Conservation (phyloP, 1,140 invertebrate species). For the Pygmarrhopalites habei region DNA sequence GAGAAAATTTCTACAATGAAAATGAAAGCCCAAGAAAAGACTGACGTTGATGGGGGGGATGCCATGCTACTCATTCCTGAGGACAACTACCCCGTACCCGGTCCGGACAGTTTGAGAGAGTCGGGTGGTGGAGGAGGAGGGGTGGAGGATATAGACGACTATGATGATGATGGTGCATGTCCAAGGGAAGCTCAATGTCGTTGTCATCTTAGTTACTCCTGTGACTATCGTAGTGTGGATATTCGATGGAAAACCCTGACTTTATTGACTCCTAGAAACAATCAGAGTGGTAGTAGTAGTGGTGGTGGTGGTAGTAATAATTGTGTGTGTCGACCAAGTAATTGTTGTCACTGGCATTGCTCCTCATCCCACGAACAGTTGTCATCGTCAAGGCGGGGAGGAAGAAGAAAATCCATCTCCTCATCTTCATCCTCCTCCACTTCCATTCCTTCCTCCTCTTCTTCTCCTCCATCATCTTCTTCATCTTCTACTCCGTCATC, state of each 20-base stretch:
- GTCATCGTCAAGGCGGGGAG: neutral
- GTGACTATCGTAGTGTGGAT: slow-evolving; percentile 12
- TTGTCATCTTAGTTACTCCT: slow-evolving; percentile 12
- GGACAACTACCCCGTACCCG: neutral
- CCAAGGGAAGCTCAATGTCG: slow-evolving; percentile 8
- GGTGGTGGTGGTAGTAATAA: neutral
- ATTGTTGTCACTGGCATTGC: slow-evolving; percentile 9
- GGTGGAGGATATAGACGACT: too few species aligned
- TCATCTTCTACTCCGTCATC: slow-evolving; percentile 1
- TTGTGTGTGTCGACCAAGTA: neutral
- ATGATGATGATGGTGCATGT: neutral
- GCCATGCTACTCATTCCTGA: slow-evolving; percentile 2
- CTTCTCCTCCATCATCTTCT: neutral
- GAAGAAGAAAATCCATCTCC: neutral
- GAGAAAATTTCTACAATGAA: too few species aligned
- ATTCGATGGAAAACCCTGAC: slow-evolving; percentile 1
- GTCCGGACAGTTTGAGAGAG: too few species aligned
- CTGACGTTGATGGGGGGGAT: neutral
- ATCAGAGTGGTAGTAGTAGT: neutral
- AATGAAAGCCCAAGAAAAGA: too few species aligned
- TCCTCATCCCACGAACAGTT: neutral
- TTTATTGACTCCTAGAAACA: neutral
- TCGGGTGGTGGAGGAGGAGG: too few species aligned
- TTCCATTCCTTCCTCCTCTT: neutral
- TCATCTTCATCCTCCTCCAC: neutral